These are phyloP conservation scores for Acanthosepion lycidas DNA, from an alignment of 2,888 invertebrate genomes.

Conservation along the genomic window DNA sequence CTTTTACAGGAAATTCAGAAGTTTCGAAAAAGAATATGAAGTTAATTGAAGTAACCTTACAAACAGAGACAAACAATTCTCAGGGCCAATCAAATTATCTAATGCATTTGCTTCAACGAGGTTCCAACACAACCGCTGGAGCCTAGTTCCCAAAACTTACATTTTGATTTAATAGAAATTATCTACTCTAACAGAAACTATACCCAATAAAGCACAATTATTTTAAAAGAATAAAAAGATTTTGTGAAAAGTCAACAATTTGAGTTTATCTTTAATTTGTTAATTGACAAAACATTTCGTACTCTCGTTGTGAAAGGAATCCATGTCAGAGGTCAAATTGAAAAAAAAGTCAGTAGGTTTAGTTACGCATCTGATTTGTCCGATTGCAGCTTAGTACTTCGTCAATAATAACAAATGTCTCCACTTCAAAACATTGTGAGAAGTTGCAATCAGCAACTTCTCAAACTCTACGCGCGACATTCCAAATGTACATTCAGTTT, in stretches of 20 bases:
- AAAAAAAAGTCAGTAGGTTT: neutral
- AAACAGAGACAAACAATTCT: neutral
- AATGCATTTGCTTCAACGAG: neutral
- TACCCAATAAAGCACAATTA: neutral
- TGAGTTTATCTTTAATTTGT: neutral
- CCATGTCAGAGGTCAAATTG: neutral
- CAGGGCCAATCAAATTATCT: neutral
- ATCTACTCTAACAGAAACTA: neutral
- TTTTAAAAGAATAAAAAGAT: neutral
- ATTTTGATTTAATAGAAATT: neutral
- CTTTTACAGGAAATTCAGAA: neutral
- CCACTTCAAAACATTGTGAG: neutral
- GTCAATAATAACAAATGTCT: neutral
- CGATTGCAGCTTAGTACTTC: neutral
- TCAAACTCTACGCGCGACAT: neutral
- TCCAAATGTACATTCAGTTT: neutral
- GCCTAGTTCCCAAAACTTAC: neutral
- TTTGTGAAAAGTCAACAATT: neutral
- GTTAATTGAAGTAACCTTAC: neutral
- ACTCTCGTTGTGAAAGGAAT: neutral
- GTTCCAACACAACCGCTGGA: slow-evolving; percentile 21
- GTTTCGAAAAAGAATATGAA: neutral
- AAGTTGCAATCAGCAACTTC: neutral
- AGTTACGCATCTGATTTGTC: neutral
- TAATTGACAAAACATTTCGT: neutral